Evolutionary conservation across 2,888 invertebrate genomes (phyloP).

Genomic region (Drosophila infuscata): DNA sequence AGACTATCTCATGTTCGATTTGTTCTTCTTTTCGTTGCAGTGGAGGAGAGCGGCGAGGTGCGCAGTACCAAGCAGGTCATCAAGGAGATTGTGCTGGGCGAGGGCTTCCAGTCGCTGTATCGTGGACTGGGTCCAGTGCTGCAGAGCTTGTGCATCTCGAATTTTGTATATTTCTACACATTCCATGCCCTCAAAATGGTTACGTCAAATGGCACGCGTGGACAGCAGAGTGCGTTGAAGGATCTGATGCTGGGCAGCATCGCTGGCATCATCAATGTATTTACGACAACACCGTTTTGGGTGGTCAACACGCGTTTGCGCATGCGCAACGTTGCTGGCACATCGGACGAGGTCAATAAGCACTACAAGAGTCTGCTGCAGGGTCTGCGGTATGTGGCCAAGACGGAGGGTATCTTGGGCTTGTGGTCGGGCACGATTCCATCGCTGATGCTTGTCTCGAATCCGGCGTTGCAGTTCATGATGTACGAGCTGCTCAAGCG

Average conservation of each 20-base stretch:
- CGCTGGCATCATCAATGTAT: slow-evolving; percentile 93
- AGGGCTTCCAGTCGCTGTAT: slow-evolving; percentile 89
- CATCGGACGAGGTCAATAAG: slow-evolving; percentile 82
- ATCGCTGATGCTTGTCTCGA: slow-evolving; percentile 93
- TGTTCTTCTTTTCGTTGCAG: slow-evolving; percentile 85
- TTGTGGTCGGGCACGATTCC: slow-evolving; percentile 94
- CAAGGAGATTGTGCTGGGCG: slow-evolving; percentile 88
- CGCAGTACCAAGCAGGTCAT: slow-evolving; percentile 89
- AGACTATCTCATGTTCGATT: not conserved
- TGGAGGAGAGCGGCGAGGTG: slow-evolving; percentile 89
- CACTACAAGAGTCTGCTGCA: slow-evolving; percentile 86
- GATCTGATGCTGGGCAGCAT: slow-evolving; percentile 92
- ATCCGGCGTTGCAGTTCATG: slow-evolving; percentile 97
- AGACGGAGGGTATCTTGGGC: slow-evolving; percentile 90
- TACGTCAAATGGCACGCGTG: slow-evolving; percentile 79
- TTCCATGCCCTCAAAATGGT: slow-evolving; percentile 92
- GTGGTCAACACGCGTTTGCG: slow-evolving; percentile 96
- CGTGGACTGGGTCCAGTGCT: slow-evolving; percentile 92
- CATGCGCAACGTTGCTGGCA: slow-evolving; percentile 87
- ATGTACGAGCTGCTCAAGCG: slow-evolving; percentile 95
- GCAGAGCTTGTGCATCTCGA: slow-evolving; percentile 93
- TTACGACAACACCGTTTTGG: slow-evolving; percentile 95
- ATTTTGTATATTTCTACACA: slow-evolving; percentile 97
- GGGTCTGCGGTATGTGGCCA: slow-evolving; percentile 89
- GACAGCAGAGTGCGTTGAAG: slow-evolving; percentile 87